Conservation (phyloP, 64 coral and sea anemone genomes). For the Stichodactyla helianthus region DNA sequence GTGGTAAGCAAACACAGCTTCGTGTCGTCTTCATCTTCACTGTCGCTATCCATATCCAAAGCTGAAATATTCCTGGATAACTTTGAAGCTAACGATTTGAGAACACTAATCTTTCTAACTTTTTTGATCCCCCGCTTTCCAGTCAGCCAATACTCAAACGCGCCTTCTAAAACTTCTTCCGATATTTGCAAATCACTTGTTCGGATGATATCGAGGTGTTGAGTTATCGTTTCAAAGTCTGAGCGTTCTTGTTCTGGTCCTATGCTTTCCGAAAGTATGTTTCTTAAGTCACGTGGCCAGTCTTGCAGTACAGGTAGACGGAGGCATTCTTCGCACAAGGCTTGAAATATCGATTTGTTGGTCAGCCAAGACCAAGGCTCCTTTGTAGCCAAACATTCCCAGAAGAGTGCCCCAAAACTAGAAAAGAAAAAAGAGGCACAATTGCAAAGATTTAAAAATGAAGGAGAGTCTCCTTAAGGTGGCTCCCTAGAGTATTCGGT, state of each 20-base stretch:
- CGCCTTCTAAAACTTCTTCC: conserved; percentile 42
- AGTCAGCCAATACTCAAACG: conserved; percentile 30
- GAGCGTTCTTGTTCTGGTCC: conserved; percentile 27
- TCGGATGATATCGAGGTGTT: conserved; percentile 5
- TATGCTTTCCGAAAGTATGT: conserved; percentile 54
- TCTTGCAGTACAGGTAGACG: conserved; percentile 50
- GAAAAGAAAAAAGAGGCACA: neutral
- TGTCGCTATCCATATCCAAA: neutral
- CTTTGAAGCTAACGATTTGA: neutral
- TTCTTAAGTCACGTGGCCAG: conserved; percentile 64
- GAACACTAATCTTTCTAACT: neutral
- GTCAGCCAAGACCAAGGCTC: conserved; percentile 81
- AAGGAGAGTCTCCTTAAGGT: neutral
- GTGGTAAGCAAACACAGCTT: neutral
- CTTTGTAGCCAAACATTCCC: conserved; percentile 75
- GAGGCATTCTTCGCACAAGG: conserved; percentile 4
- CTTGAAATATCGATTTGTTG: conserved; percentile 32
- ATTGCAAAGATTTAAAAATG: neutral
- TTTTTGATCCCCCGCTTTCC: neutral
- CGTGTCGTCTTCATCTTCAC: neutral
- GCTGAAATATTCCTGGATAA: conserved; percentile 12
- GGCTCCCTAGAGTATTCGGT: too few species aligned
- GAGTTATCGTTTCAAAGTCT: conserved; percentile 11
- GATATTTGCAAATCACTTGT: conserved; percentile 20
- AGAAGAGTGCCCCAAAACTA: conserved; percentile 80